phyloP scores from a whole-genome alignment of 2,888 invertebrate species.

The Melieria picta region DNA sequence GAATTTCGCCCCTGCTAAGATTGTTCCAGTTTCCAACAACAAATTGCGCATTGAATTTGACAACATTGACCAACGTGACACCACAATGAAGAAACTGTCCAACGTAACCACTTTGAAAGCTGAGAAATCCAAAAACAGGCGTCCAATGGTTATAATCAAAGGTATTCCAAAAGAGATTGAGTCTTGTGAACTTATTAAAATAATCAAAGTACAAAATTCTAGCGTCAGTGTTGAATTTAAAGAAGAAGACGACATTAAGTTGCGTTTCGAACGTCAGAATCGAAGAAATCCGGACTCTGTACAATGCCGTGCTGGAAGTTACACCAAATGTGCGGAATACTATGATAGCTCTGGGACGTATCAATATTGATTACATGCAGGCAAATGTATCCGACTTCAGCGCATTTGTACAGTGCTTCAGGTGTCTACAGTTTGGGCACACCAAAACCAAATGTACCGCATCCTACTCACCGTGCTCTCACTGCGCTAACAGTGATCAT shows the following conservation, averaged over 20 bases:
- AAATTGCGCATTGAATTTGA: constrained; percentile 3
- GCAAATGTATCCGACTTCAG: not conserved
- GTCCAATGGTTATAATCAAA: not conserved
- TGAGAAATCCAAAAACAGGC: not conserved
- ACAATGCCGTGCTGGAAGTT: constrained; percentile 5
- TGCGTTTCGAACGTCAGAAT: not conserved
- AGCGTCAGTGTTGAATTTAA: not conserved
- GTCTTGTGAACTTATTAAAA: not conserved
- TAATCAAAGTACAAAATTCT: constrained; percentile 1
- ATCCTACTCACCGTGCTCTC: no score
- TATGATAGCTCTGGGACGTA: not conserved
- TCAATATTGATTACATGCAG: not conserved
- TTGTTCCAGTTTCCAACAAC: not conserved
- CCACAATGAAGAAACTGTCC: constrained; percentile 1
- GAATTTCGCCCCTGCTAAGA: not conserved
- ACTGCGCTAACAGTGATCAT: no score
- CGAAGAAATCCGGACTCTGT: not conserved
- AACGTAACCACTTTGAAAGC: not conserved
- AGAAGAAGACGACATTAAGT: not conserved
- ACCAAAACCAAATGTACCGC: no score
- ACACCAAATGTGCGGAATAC: not conserved
- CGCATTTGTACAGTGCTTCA: no score
- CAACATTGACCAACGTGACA: not conserved
- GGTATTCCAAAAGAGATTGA: not conserved
- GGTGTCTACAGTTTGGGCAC: no score